Evolutionary conservation across 2,797 vertebrate genomes (phyloP).

Genomic region (Orestias chungarensis): DNA sequence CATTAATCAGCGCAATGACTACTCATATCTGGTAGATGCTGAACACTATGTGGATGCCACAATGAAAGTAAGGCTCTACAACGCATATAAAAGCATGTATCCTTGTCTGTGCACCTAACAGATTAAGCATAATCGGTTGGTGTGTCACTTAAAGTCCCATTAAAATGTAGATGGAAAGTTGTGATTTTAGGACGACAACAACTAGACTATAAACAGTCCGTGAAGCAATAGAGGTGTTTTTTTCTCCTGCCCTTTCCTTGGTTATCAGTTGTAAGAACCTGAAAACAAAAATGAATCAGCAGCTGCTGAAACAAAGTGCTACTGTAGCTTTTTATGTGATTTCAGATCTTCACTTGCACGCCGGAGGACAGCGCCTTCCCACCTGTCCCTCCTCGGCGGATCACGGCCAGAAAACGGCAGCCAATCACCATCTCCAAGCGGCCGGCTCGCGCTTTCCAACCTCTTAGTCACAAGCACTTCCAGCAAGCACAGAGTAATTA

Average conservation of each 20-base stretch:
- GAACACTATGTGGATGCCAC: too few species aligned
- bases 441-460: conserved; percentile 82
- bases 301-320: conserved; percentile 9
- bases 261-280: not conserved
- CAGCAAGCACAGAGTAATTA: conserved; percentile 87
- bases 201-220: too few species aligned
- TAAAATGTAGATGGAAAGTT: not conserved
- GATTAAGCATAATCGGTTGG: too few species aligned
- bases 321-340: conserved; percentile 21
- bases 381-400: conserved; percentile 90
- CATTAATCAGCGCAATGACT: too few species aligned
- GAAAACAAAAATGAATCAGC: too few species aligned
- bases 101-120: too few species aligned
- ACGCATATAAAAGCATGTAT: too few species aligned
- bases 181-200: not conserved
- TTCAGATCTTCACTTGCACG: conserved; percentile 88
- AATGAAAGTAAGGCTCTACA: too few species aligned
- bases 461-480: conserved; percentile 73
- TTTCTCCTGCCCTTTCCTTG: not conserved
- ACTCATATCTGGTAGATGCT: too few species aligned
- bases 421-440: conserved; percentile 98
- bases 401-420: conserved; percentile 89
- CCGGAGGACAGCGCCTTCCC: conserved; percentile 88
- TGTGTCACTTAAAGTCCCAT: too few species aligned
- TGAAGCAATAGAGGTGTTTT: too few species aligned